Base-by-base conservation (phyloP, 2,797 vertebrate species). In the Novumbra hubbsi region DNA sequence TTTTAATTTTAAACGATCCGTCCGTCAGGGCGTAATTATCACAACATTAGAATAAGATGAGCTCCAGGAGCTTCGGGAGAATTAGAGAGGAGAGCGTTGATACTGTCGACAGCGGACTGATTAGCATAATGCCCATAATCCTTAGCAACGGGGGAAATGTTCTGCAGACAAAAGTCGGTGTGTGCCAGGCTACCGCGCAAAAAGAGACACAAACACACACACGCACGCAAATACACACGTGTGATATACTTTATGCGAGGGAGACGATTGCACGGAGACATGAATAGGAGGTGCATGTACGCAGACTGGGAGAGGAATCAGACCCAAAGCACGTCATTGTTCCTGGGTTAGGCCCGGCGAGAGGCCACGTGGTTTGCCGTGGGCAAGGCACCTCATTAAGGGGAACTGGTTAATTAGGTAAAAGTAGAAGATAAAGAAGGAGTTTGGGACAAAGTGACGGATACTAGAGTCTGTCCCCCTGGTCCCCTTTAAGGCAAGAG, bases 121-220 rank as follows among this genome's bases (percentile, higher is more conserved):
- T 76, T 66, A 84, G 71, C 38, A 32, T 83, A 83, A 85, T 76
- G 78, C 80, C 68, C 83, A 84, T 82, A 86, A 89, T 85, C 86
- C 78, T 70, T 83, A 48, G 74, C 72, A 83, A 80, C 68, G 71
- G 78, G 81, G 75, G 60, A 76, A 81, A 84, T 69, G 68, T 68
- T 2, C 72, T 30, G 57, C 55, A 73, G 73, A 75, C 83, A 65
- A 3, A 21, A 62, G 49, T 71, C 30, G 6, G 69, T n/a, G 28
- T 68, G 50, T 69, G 41, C 27, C 41, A 6, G 27, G 30, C 27
- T 32, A 65, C 16, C 16, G 6, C 28, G 24, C 34, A 9, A 69
- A 14, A 11, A 69, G 21, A 48, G 21, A 48, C 4, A 15, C 14
- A 6, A 19, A 11, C 41, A 3, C 19, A 17, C 50, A 69, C 64